Base-by-base conservation (phyloP, 2,888 invertebrate genomes). In the Macropis europaea region DNA sequence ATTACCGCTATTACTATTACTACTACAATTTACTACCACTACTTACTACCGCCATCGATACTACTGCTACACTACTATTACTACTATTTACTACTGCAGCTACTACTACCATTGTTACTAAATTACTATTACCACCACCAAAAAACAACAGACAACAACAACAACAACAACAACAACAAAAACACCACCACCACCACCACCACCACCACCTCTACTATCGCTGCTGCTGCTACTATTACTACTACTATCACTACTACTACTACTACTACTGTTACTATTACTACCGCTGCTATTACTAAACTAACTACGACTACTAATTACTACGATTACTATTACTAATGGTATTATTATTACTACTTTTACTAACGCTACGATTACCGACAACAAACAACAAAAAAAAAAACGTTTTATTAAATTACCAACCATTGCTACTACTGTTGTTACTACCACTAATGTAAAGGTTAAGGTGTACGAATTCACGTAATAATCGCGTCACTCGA, bases 1-100 rank as follows among this genome's bases (percentile, higher is more conserved):
- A 62, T 60, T 69, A 66, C 67, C 50, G 40, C 48, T 42, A 34
- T 26, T 52, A 63, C 57, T 53, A 64, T 47, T 66, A 63, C 60
- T 67, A 71, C 47, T 59, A 62, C 67, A 47, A 69, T 64, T 64
- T 64, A 73, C 50, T 61, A 57, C 28, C 48, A 66, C 47, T 56
- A 56, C 61, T 61, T 62, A 74, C 57, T 56, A 67, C 67, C 64
- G 69, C 47, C 76, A 60, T 64, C 69, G 72, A 70, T 68, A 64
- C 50, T 61, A 72, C 54, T 42, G 53, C 50, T 56, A 74, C 67
- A 72, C 60, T 54, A 72, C 69, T 72, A 68, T 60, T 67, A 59
- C 40, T 56, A 66, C 57, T 74, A 79, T 57, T 69, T 63, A 60
- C 45, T 67, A 72, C 53, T 28, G 61, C 54, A 67, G 72, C 38